Percentiles rank a stretch among this genome's conserved stretches.
phyloP scores from a whole-genome alignment of 1,140 invertebrate species.

The Eurosta solidaginis region DNA sequence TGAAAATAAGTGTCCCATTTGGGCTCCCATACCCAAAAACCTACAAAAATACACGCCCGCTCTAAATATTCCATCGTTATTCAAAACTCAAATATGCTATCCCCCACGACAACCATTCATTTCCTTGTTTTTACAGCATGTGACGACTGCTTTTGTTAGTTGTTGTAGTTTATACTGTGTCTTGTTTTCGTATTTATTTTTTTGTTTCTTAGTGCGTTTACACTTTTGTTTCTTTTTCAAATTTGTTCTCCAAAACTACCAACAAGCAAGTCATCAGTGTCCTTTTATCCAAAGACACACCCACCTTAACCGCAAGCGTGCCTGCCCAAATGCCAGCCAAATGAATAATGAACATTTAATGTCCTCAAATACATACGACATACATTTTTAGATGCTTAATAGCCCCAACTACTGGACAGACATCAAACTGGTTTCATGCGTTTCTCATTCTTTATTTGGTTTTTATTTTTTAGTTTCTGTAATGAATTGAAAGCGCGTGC shows the following conservation, averaged over 20 bases:
- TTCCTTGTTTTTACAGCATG: not conserved
- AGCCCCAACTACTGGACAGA: not conserved
- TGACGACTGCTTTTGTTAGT: not conserved
- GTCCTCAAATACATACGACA: slow-evolving; percentile 1
- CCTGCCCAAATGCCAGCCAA: slow-evolving; percentile 12
- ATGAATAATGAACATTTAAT: slow-evolving; percentile 32
- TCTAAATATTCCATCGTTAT: not conserved
- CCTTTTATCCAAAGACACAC: not conserved
- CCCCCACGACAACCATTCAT: not conserved
- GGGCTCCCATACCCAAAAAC: too few species aligned
- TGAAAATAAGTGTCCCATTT: too few species aligned
- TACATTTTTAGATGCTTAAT: not conserved
- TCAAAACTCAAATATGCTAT: not conserved
- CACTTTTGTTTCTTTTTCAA: not conserved
- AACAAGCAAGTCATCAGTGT: not conserved
- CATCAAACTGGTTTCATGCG: not conserved
- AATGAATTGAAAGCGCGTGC: not conserved
- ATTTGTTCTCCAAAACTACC: slow-evolving; percentile 5
- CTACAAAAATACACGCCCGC: too few species aligned
- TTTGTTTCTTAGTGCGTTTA: not conserved
- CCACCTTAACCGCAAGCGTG: slow-evolving; percentile 3
- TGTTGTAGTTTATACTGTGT: not conserved
- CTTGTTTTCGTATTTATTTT: not conserved
- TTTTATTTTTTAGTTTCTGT: not conserved
- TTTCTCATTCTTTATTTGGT: not conserved